Percentiles rank a stretch among this genome's conserved stretches.
These are phyloP conservation scores for Papilio demoleus DNA, from an alignment of 2,888 invertebrate species.

Conservation along the genomic window DNA sequence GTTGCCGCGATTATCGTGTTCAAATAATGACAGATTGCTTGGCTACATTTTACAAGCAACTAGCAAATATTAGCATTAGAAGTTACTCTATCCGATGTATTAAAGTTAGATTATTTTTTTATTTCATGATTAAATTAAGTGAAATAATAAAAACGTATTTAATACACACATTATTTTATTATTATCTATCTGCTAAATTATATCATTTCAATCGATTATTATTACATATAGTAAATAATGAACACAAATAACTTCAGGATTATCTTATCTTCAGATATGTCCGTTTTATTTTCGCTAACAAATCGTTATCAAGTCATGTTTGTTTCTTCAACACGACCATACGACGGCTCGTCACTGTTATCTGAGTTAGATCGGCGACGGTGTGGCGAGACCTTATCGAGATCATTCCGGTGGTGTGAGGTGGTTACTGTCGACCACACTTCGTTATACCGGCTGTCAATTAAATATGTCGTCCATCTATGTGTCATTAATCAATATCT, in stretches of 20 bases:
- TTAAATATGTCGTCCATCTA: constrained; percentile 9
- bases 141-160: too few species aligned
- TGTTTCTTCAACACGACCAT: constrained; percentile 10
- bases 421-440: constrained; percentile 20
- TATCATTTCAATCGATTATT: neutral
- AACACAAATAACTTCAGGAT: constrained; percentile 5
- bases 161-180: too few species aligned
- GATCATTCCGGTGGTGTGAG: constrained; percentile 4
- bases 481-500: constrained; percentile 11
- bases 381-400: constrained; percentile 27
- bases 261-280: constrained; percentile 18
- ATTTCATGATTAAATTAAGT: too few species aligned
- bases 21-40: too few species aligned
- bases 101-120: too few species aligned
- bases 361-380: constrained; percentile 22
- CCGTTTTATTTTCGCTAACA: constrained; percentile 27
- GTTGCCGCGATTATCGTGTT: too few species aligned
- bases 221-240: constrained; percentile 1
- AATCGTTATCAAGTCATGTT: constrained; percentile 18
- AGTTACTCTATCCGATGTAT: too few species aligned
- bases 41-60: too few species aligned
- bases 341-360: constrained; percentile 7
- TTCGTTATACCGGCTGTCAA: constrained; percentile 24
- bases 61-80: too few species aligned
- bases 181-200: neutral